Base-by-base conservation (phyloP, 1,140 invertebrate species). In the Leptonema lineaticorne region DNA sequence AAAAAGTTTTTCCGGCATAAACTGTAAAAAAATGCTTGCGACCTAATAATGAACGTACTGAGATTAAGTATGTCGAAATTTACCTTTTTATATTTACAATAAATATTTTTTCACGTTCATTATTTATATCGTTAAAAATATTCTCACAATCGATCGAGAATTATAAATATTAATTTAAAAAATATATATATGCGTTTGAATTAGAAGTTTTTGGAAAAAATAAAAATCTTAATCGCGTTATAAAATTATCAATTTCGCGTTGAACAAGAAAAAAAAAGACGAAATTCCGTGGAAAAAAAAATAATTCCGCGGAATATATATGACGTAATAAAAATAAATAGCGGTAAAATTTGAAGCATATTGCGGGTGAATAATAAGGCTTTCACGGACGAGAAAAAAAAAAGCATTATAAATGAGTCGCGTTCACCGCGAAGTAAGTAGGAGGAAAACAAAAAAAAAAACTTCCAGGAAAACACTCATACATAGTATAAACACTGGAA, bases 361-460 rank as follows among this genome's bases (percentile, higher is more conserved):
- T 53, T 53, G 50, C 50, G 50, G 50, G 50, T 53, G 50, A 53
- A 53, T 53, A 53, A 53, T 53, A 53, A 53, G 50, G 50, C 50
- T 53, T 53, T 53, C 50, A 53, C 50, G 22, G 22, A 24, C 5
- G 50, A 20, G 50, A 53, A 53, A 53, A 48, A 53, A 53, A 53
- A 11, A n/a, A n/a, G n/a, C 22, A 14, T 53, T 26, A 53, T 53
- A 53, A 53, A 53, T 53, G 50, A 53, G 50, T 53, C 22, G 50
- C 50, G 50, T 24, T 18, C 22, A 24, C 20, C 2, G 20, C 2
- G 18, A 48, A 45, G 16, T n/a, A 45, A 45, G 4, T 45, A n/a
- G 11, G 16, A 2, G 11, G 37, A 3, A 45, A 45, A 45, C 37
- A 45, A 9, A 45, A 9, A 14, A 4, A 16, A 14, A 45, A 16